Evolutionary conservation across 1,140 invertebrate species (phyloP).

Genomic region (Apocrypta bakeri): DNA sequence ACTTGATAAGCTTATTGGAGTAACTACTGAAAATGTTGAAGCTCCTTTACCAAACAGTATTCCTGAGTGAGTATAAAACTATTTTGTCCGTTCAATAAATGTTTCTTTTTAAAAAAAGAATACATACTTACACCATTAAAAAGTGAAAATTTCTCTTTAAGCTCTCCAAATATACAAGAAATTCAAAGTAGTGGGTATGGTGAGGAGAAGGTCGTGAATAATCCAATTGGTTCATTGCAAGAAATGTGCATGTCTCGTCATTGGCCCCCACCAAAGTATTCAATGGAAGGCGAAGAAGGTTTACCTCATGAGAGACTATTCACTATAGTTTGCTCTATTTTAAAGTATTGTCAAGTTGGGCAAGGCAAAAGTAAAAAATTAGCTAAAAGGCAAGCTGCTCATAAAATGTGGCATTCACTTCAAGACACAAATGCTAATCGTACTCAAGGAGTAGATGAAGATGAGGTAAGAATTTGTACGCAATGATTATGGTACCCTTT

Average conservation of each 20-base stretch:
- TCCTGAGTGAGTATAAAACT: constrained; percentile 64
- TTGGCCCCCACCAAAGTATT: constrained; percentile 95
- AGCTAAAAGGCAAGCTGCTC: constrained; percentile 94
- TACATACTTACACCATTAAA: neutral
- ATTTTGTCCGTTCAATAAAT: constrained; percentile 5
- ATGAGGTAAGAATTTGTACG: constrained; percentile 74
- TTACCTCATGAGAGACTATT: constrained; percentile 94
- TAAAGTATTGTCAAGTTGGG: constrained; percentile 87
- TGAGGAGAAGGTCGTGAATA: constrained; percentile 85
- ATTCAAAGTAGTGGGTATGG: constrained; percentile 67
- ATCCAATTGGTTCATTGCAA: constrained; percentile 96
- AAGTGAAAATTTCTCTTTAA: constrained; percentile 50
- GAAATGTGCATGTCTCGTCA: constrained; percentile 96
- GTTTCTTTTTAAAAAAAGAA: constrained; percentile 8
- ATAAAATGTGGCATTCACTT: constrained; percentile 91
- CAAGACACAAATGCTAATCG: constrained; percentile 80
- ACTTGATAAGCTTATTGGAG: constrained; percentile 81
- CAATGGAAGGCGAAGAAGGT: constrained; percentile 92
- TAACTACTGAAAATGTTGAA: constrained; percentile 68
- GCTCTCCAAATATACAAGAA: constrained; percentile 68
- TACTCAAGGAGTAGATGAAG: constrained; percentile 74
- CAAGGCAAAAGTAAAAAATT: constrained; percentile 96
- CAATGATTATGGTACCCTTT: neutral
- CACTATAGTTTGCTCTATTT: constrained; percentile 91
- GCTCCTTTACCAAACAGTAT: constrained; percentile 67